These are phyloP conservation scores for Isaurus tuberculatus DNA, from an alignment of 92 coral and sea anemone genomes.

Conservation along the genomic window DNA sequence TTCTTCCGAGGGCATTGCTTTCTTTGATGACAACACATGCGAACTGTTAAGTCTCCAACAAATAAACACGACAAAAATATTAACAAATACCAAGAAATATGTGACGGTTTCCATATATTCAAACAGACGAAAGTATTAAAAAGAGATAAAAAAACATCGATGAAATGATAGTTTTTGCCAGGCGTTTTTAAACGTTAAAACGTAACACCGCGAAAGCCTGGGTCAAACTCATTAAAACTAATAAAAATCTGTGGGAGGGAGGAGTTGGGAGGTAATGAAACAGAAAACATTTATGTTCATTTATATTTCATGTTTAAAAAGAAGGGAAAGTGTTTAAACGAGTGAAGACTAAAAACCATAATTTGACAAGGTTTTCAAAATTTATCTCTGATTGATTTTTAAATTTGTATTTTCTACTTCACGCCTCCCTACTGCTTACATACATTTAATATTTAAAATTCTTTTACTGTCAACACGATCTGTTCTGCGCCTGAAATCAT, in stretches of 20 bases:
- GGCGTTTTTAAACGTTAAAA: background rate
- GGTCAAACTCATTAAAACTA: background rate
- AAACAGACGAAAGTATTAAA: background rate
- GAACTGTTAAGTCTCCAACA: constrained; percentile 55
- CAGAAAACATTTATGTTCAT: no score
- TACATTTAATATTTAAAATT: background rate
- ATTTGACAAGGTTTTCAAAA: background rate
- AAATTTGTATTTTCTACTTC: no score
- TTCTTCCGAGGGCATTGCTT: background rate
- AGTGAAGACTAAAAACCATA: background rate
- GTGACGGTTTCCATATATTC: constrained; percentile 37
- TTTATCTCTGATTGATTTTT: background rate
- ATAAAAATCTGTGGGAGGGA: no score
- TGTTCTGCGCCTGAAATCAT: no score
- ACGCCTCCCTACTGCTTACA: no score
- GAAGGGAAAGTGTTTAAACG: background rate
- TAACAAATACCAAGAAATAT: constrained; percentile 10
- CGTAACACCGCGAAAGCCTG: background rate
- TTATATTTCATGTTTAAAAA: no score
- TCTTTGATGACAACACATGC: background rate
- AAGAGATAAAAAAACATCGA: no score
- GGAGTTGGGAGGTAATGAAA: no score
- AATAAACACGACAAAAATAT: constrained; percentile 49
- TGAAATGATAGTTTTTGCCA: background rate
- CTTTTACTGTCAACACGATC: background rate